Base-by-base conservation (phyloP, 2,888 invertebrate species). In the Azorinus chamasolen region DNA sequence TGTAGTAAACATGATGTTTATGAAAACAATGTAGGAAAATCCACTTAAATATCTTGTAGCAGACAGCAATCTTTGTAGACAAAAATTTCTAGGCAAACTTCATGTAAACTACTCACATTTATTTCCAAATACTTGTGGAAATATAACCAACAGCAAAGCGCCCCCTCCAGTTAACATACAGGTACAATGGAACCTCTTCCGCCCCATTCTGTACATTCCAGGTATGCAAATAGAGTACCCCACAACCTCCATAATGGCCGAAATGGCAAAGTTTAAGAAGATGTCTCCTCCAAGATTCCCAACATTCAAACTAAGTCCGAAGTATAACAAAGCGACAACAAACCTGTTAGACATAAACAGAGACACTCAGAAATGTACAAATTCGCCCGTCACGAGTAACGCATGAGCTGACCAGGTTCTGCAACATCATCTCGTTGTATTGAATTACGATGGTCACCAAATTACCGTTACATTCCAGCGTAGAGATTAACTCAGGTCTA, bases 161-260 rank as follows among this genome's bases (percentile, higher is more conserved):
- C 51, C 12, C 10, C 66, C 66, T 1, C 66, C 57, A 8, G 25
- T 2, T 18, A 48, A 24, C 66, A 66, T 57, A 8, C 37, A 39
- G n/a, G 8, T 16, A 22, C 57, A 48, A 24, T 66, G 50, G 24
- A 57, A 58, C n/a, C 14, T 57, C 66, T 66, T 66, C 27, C 66
- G 18, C 14, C 57, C 57, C 10, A 58, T 24, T 8, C n/a, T 22
- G 18, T 50, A 12, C 12, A 66, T 18, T 18, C 39, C 50, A 8
- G 57, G 66, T 24, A 66, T 46, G 25, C 66, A 66, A n/a, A 66
- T 20, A 1, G 57, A 22, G 25, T 66, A 66, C 5, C 48, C 66
- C 1, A 66, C 39, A 12, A 57, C 25, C 22, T 66, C 66, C 57
- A 58, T 58, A 1, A 66, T 32, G 48, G 57, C 43, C 10, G 66